Conservation (phyloP, 23 tunicate genomes). For the Botrylloides violaceus region DNA sequence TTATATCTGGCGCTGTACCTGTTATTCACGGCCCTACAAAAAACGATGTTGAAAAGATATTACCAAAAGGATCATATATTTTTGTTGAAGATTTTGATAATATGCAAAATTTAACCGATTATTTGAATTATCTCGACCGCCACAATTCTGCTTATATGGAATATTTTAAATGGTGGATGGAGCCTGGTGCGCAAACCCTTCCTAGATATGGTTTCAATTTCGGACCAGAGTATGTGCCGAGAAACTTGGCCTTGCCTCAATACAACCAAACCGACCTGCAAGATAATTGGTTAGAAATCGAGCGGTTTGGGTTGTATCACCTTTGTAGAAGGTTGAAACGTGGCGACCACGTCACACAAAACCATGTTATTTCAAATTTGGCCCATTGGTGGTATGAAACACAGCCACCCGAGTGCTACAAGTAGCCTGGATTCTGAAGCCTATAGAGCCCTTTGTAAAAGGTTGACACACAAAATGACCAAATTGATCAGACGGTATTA, state of each 20-base stretch:
- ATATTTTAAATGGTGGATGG: constrained; percentile 18
- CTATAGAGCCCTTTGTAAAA: no score
- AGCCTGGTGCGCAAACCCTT: constrained; percentile 2
- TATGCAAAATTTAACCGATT: background rate
- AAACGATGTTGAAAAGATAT: constrained; percentile 4
- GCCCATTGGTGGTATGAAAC: constrained; percentile 17
- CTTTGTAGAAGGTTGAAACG: background rate
- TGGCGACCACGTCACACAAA: background rate
- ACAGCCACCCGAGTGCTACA: background rate
- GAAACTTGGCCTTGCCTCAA: background rate
- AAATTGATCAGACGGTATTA: no score
- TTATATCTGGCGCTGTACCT: constrained; percentile 13
- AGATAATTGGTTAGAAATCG: background rate
- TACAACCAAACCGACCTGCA: background rate
- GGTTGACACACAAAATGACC: no score
- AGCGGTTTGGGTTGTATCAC: constrained; percentile 18
- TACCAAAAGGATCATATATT: constrained; percentile 6
- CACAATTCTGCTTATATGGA: constrained; percentile 7
- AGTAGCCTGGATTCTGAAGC: no score
- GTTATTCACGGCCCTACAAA: constrained; percentile 8
- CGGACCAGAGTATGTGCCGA: background rate
- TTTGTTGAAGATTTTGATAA: constrained; percentile 10
- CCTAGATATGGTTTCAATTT: constrained; percentile 19
- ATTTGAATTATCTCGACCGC: constrained; percentile 3
- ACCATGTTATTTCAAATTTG: background rate